A percentile compares a stretch with the other conserved stretches of the same genome.
phyloP scores from a whole-genome alignment of 2,113 vertebrate species.

The Setophaga coronata region DNA sequence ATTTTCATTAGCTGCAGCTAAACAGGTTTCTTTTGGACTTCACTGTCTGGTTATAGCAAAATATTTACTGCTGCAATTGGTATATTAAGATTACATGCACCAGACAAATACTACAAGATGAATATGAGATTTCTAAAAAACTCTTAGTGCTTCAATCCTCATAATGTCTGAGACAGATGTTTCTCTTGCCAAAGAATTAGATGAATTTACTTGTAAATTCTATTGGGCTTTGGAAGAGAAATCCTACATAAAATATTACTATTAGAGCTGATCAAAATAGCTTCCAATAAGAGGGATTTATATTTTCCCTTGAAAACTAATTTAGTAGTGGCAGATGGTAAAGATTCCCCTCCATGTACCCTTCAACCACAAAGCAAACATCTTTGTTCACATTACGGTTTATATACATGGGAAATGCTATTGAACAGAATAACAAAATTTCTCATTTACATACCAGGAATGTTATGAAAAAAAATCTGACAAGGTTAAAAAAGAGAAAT shows the following conservation, averaged over 20 bases:
- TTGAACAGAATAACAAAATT: background rate
- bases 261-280: constrained; percentile 35
- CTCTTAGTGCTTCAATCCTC: background rate
- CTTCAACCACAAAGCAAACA: constrained; percentile 23
- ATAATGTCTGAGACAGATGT: constrained; percentile 32
- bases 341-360: constrained; percentile 1
- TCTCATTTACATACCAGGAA: background rate
- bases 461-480: background rate
- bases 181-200: constrained; percentile 17
- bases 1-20: constrained; percentile 40
- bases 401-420: background rate
- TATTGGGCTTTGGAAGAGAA: constrained; percentile 11
- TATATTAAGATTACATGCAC: background rate
- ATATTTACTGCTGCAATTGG: background rate
- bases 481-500: background rate
- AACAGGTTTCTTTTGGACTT: constrained; percentile 1
- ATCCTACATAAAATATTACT: constrained; percentile 44
- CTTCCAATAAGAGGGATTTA: constrained; percentile 41
- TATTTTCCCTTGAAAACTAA: constrained; percentile 38
- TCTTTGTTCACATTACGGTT: background rate
- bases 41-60: background rate
- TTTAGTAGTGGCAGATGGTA: constrained; percentile 51
- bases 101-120: background rate
- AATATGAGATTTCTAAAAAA: constrained; percentile 16
- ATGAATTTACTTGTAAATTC: constrained; percentile 27